Percentiles rank a stretch among this genome's conserved stretches.
phyloP scores from a whole-genome alignment of 2,113 vertebrate genomes.

The Helogale parvula region DNA sequence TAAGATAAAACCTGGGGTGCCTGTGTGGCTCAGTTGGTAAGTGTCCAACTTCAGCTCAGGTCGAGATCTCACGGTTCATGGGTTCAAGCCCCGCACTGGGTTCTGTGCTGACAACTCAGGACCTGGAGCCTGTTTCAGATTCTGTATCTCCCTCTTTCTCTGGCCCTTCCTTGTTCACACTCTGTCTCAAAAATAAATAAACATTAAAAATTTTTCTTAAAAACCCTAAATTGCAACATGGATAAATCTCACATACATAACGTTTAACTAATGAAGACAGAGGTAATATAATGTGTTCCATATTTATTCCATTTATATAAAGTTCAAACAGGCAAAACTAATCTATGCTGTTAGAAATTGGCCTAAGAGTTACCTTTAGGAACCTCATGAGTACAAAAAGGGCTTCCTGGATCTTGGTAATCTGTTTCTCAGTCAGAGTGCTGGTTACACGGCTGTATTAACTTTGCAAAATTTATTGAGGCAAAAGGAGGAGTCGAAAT shows the following conservation, averaged over 20 bases:
- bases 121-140: too few species aligned
- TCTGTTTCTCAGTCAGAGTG: not conserved
- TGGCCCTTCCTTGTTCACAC: too few species aligned
- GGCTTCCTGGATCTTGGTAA: not conserved
- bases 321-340: not conserved
- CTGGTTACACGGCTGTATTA: not conserved
- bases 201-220: not conserved
- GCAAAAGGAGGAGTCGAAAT: too few species aligned
- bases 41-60: too few species aligned
- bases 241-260: not conserved
- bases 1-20: not conserved
- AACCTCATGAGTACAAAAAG: not conserved
- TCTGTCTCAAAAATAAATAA: too few species aligned
- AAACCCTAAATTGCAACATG: not conserved
- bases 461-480: not conserved
- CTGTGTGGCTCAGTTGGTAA: too few species aligned
- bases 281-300: not conserved
- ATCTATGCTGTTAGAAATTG: not conserved
- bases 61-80: too few species aligned
- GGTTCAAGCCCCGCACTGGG: too few species aligned
- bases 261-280: not conserved
- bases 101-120: too few species aligned
- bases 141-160: too few species aligned
- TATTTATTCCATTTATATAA: not conserved
- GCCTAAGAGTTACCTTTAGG: not conserved